Conservation (phyloP, 2,113 vertebrate genomes). For the Muscicapa adusta region DNA sequence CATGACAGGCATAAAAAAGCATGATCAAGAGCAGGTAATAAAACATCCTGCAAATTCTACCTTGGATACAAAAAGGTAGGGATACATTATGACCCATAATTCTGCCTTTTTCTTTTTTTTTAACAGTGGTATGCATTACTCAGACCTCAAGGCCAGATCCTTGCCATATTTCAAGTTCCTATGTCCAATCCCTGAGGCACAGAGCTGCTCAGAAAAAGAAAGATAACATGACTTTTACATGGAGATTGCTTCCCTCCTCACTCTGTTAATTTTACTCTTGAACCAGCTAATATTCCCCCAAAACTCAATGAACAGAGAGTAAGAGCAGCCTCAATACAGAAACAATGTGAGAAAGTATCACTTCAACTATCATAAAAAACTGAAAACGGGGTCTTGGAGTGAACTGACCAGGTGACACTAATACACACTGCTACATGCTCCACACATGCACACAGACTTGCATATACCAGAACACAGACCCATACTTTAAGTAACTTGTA, state of each 20-base stretch:
- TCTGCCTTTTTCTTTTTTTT: background rate
- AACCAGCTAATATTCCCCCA: background rate
- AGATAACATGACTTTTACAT: background rate
- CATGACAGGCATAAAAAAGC: background rate
- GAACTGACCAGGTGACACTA: background rate
- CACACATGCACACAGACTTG: background rate
- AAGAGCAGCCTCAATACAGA: background rate
- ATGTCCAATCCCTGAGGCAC: background rate
- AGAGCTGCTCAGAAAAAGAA: background rate
- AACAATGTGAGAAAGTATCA: background rate
- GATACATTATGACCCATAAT: background rate
- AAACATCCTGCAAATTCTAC: background rate
- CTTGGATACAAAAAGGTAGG: background rate
- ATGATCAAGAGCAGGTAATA: background rate
- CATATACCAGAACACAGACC: background rate
- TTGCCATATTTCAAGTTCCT: conserved; percentile 15
- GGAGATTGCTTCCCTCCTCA: background rate
- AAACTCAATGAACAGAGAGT: background rate
- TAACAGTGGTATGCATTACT: background rate
- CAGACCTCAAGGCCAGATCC: background rate
- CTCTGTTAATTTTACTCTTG: background rate
- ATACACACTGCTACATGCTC: background rate
- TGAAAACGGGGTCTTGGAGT: background rate
- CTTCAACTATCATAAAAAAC: background rate
- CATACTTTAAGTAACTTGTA: background rate